A percentile compares a stretch with the other conserved stretches of the same genome.
Conservation (phyloP, 1,140 invertebrate genomes). For the Lucilia cuprina region DNA sequence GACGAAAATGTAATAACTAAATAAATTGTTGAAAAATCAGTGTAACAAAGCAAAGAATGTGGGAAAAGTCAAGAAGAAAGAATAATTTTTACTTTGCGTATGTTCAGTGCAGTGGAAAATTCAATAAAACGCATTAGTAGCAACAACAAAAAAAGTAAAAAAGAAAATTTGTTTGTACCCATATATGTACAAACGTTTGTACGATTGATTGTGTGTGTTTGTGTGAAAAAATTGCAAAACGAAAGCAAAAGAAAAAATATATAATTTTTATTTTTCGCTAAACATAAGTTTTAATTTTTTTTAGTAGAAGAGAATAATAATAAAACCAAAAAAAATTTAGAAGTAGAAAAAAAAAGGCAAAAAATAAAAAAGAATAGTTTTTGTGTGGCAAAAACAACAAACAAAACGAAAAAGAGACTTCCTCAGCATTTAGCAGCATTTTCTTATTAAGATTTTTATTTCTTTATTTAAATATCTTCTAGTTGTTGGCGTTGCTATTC, state of each 20-base stretch:
- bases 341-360: not conserved
- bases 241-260: not conserved
- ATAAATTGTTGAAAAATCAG: not conserved
- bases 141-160: not conserved
- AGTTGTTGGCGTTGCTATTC: not conserved
- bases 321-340: too few relatives aligned
- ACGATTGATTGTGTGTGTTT: not conserved
- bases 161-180: not conserved
- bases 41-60: not conserved
- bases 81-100: not conserved
- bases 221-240: not conserved
- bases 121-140: constrained; percentile 9
- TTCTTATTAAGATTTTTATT: not conserved
- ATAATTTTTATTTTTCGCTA: not conserved
- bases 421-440: not conserved
- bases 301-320: too few relatives aligned
- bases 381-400: not conserved
- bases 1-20: not conserved
- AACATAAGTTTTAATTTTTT: too few relatives aligned
- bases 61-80: not conserved
- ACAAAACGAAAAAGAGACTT: not conserved
- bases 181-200: not conserved
- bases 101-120: constrained; percentile 7
- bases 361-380: not conserved
- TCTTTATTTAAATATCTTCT: not conserved